Base-by-base conservation (phyloP, 2,888 invertebrate species). In the Hermodice carunculata region DNA sequence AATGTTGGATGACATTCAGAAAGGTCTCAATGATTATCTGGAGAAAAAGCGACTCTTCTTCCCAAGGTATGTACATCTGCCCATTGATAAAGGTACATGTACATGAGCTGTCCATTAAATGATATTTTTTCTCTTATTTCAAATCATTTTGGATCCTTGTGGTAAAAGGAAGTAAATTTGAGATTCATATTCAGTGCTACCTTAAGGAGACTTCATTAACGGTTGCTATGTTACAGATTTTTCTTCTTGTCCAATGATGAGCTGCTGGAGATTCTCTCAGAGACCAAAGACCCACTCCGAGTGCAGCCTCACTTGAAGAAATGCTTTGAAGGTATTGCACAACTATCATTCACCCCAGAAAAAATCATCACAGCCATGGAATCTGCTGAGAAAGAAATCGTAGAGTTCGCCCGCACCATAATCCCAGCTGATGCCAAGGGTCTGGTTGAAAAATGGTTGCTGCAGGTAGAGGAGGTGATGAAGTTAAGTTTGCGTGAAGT, bases 301-400 rank as follows among this genome's bases (percentile, higher is more conserved):
- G 85, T 86, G 8, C 85, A 85, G 73, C 85, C 85, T n/a, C 85
- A 86, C 68, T 71, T 86, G 28, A 85, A 85, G 76, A 85, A 86
- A 64, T 85, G 85, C 68, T 86, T 86, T 63, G 86, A 86, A 70
- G 85, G 86, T 29, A 85, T 86, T 40, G 80, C 80, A 1, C 78
- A 82, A 69, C 71, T 86, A 59, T 76, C 76, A 57, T 85, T 86
- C 63, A 77, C 70, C 28, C 48, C 74, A 0, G 78, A 83, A 28
- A 83, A 79, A 64, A 73, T 82, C 40, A 85, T 86, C 54, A 78
- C 76, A 8, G 85, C 76, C 53, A 86, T 86, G 86, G 81, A 84
- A 67, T 85, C 85, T 1, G 83, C 84, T 4, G 84, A 85, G 73
- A 80, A 81, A 52, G 85, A 85, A 67, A 66, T 73, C 24, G 85